These are phyloP conservation scores for Alcis repandata DNA, from an alignment of 2,888 invertebrate genomes.

Conservation along the genomic window DNA sequence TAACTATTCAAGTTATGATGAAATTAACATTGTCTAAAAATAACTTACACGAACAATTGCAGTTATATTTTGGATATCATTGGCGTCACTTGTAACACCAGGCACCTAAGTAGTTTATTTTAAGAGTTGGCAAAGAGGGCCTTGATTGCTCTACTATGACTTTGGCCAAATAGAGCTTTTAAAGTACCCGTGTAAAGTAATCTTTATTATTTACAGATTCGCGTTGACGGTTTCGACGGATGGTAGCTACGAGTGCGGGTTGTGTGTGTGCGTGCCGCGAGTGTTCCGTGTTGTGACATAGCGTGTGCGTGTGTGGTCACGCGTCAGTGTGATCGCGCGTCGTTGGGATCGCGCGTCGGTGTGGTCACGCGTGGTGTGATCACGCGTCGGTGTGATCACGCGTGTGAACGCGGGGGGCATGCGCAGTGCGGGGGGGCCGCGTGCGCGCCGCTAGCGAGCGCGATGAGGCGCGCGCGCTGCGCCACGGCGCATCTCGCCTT, in stretches of 20 bases:
- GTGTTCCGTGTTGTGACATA: conserved; percentile 31
- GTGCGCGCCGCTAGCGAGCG: conserved; percentile 67
- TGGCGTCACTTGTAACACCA: neutral
- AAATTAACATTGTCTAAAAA: neutral
- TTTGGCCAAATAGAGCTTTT: neutral
- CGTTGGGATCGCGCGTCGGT: conserved; percentile 1
- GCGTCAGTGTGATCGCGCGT: neutral
- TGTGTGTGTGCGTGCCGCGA: conserved; percentile 26
- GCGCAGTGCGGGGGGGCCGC: conserved; percentile 56
- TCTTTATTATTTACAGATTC: conserved; percentile 35
- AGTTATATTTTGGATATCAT: neutral
- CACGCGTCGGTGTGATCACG: conserved; percentile 39
- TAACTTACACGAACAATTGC: neutral
- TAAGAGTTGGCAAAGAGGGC: neutral
- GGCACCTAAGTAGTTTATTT: neutral
- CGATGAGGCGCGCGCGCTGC: conserved; percentile 69
- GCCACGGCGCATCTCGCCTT: conserved; percentile 69
- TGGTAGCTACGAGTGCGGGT: conserved; percentile 5
- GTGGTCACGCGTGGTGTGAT: conserved; percentile 16
- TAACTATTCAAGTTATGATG: conserved; percentile 16
- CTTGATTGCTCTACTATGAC: neutral
- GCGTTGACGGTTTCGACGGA: conserved; percentile 16
- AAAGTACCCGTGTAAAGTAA: neutral
- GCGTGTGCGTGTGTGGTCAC: conserved; percentile 43
- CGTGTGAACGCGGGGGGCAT: conserved; percentile 49